Conservation (phyloP, 2,113 vertebrate genomes). For the Euleptes europaea region DNA sequence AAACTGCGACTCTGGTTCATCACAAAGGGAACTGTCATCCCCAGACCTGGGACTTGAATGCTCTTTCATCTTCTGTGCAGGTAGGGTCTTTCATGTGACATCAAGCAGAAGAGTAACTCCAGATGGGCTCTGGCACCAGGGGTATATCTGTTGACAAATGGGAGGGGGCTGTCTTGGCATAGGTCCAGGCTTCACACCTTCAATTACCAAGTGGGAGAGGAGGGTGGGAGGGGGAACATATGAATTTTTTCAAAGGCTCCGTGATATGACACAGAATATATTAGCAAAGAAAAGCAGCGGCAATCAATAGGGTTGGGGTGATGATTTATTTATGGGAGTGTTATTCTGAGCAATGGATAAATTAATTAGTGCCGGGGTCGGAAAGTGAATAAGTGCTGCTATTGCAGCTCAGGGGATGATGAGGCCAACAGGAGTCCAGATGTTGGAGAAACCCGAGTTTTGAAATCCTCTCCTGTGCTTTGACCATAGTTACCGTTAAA, state of each 20-base stretch:
- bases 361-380: conserved; percentile 66
- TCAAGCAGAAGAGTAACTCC: conserved; percentile 69
- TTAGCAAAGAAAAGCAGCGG: conserved; percentile 65
- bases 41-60: conserved; percentile 70
- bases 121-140: conserved; percentile 45
- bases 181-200: conserved; percentile 62
- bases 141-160: too few species aligned
- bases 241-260: conserved; percentile 60
- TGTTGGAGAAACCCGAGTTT: conserved; percentile 30
- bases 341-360: conserved; percentile 72
- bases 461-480: background rate
- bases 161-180: conserved; percentile 44
- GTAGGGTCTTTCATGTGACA: conserved; percentile 70
- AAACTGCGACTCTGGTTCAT: conserved; percentile 81
- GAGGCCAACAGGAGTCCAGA: background rate
- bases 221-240: conserved; percentile 28
- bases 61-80: conserved; percentile 72
- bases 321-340: conserved; percentile 75
- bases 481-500: conserved; percentile 18
- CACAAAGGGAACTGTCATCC: conserved; percentile 79
- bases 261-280: conserved; percentile 66
- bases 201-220: conserved; percentile 52
- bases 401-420: conserved; percentile 46
- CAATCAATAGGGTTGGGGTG: conserved; percentile 56
- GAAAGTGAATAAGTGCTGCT: conserved; percentile 42